These are phyloP conservation scores for Hydrochoerus hydrochaeris DNA, from an alignment of 2,113 vertebrate genomes.

Conservation along the genomic window DNA sequence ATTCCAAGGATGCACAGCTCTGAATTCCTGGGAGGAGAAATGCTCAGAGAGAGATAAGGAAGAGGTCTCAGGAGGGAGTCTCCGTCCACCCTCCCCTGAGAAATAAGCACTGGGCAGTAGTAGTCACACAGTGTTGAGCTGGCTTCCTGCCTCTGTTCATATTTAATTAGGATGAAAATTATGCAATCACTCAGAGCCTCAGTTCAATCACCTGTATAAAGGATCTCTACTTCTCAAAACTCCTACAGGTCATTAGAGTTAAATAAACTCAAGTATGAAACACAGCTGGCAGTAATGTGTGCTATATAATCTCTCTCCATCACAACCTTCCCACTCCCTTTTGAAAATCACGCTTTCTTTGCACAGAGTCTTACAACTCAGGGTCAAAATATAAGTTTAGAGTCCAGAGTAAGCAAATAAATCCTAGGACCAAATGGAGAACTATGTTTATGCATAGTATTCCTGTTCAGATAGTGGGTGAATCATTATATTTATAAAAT, in stretches of 20 bases:
- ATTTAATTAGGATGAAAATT: neutral
- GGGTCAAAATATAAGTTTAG: neutral
- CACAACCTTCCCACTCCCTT: neutral
- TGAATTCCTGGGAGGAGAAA: neutral
- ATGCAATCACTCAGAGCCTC: neutral
- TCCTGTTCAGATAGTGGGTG: neutral
- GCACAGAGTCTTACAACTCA: neutral
- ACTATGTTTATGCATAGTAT: conserved; percentile 28
- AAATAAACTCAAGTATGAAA: conserved; percentile 17
- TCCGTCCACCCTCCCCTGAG: neutral
- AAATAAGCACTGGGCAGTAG: neutral
- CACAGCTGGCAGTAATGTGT: neutral
- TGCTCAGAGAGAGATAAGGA: neutral
- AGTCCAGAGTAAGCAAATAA: neutral
- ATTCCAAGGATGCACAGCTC: neutral
- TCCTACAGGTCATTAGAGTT: neutral
- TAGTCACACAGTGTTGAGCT: neutral
- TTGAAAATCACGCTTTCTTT: conserved; percentile 29
- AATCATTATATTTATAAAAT: conserved; percentile 29
- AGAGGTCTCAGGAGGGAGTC: neutral
- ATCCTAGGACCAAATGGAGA: conserved; percentile 10
- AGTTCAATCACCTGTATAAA: neutral
- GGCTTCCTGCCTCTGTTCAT: neutral
- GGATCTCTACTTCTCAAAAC: neutral
- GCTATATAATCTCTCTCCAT: neutral